phyloP scores from a whole-genome alignment of 1,140 invertebrate genomes.

The Cyrtorhinus lividipennis region DNA sequence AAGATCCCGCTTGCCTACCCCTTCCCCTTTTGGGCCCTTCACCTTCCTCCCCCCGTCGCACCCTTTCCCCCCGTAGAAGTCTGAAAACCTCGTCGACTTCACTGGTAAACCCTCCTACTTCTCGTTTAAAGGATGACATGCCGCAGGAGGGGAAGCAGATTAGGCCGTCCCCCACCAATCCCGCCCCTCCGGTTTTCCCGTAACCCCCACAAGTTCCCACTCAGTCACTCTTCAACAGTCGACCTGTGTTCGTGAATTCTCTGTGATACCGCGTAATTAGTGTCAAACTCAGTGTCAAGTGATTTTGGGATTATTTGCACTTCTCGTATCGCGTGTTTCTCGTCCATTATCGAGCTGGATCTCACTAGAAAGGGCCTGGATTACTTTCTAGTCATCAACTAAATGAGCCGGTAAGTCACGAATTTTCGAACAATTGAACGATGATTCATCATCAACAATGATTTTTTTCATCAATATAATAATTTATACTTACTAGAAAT shows the following conservation, averaged over 20 bases:
- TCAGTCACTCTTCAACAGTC: not conserved
- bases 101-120: conserved; percentile 5
- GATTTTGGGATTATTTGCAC: not conserved
- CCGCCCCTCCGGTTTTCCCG: not conserved
- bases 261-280: too few species aligned
- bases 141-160: conserved; percentile 7
- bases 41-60: too few species aligned
- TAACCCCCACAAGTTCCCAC: not conserved
- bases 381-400: conserved; percentile 10
- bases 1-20: not conserved
- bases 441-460: too few species aligned
- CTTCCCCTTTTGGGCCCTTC: not conserved
- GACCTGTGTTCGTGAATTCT: too few species aligned
- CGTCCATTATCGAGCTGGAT: not conserved
- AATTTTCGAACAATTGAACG: too few species aligned
- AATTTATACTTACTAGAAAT: too few species aligned
- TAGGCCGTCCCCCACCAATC: conserved; percentile 2
- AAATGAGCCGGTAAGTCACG: not conserved
- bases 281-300: conserved; percentile 4
- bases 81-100: not conserved
- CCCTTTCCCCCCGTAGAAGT: not conserved
- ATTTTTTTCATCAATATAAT: too few species aligned
- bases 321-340: not conserved
- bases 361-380: conserved; percentile 3
- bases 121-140: conserved; percentile 5